Evolutionary conservation across 2,113 vertebrate genomes (phyloP), one percentile per base, ranked within the genome.

Genomic region (Salvelinus fontinalis): DNA sequence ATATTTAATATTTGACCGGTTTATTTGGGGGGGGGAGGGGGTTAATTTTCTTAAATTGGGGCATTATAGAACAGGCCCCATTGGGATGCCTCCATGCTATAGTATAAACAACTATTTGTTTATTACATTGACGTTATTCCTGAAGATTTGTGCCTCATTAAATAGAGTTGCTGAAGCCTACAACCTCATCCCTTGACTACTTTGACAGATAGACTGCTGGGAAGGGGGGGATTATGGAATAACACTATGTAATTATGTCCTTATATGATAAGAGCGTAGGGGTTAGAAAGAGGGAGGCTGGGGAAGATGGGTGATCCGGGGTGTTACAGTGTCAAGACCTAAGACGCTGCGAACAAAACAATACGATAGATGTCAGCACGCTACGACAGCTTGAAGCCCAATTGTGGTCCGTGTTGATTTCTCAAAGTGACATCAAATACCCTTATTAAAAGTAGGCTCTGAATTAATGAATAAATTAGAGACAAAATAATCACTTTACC

Each of bases 91-190:
- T 11, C 68, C 48, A 26, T 49, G 66, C 59, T 39, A 20, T 22
- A 24, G 64, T 73, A 70, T 44, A 75, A 75, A 54, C 49, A 54
- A 68, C 67, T 49, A 75, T 76, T 71, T 1, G 5, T 44, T 80
- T 44, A 74, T 68, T 59, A 67, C 59, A 14, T 24, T 68, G 70
- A 71, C 64, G 29, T 24, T 81, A 69, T 72, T 62, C 24, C 24
- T 68, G 18, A 79, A 85, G 81, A 85, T 79, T 78, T 71, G 57
- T 67, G 29, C 67, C 64, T 85, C 81, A 86, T 86, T 81, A 81
- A 79, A 79, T 78, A 83, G 70, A 74, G 62, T 67, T 75, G 59
- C 59, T 74, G 51, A 79, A 84, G 71, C 68, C 64, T 27, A 29
- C n/a, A 62, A 34, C 31, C 59, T 60, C 26, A 13, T 73, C 64